Evolutionary conservation across 2,113 vertebrate species (phyloP).

Genomic region (Calyptommatus sinebrachiatus): DNA sequence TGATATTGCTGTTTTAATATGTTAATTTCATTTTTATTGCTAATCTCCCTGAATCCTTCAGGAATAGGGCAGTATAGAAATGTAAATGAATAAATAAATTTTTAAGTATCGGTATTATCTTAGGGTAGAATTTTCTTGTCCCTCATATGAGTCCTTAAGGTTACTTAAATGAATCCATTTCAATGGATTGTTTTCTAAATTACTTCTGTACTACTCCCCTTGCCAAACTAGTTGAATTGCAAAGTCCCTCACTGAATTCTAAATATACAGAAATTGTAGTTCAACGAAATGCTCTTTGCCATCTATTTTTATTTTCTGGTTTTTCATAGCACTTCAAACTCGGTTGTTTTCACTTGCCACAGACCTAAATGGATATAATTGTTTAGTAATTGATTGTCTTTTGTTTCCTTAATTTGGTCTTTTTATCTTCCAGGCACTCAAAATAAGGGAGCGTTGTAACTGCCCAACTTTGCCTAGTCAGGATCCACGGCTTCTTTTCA

Average conservation of each 20-base stretch:
- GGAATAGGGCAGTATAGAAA: too few relatives aligned
- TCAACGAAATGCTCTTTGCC: neutral
- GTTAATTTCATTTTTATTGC: too few relatives aligned
- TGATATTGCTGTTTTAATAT: too few relatives aligned
- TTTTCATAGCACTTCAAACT: neutral
- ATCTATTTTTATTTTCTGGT: neutral
- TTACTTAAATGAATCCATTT: too few relatives aligned
- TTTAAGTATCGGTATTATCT: too few relatives aligned
- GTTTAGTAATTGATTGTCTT: neutral
- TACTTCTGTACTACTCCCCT: too few relatives aligned
- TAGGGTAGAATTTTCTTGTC: too few relatives aligned
- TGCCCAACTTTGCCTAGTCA: constrained; percentile 83
- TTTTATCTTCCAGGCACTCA: constrained; percentile 82
- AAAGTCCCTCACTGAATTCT: neutral
- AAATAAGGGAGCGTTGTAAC: constrained; percentile 83
- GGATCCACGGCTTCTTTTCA: constrained; percentile 87
- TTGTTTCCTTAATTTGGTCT: constrained; percentile 32
- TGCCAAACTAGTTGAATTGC: neutral
- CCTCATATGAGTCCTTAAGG: too few relatives aligned
- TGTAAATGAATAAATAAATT: too few relatives aligned
- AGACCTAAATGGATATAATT: neutral
- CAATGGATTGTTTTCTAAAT: too few relatives aligned
- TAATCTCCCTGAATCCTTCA: too few relatives aligned
- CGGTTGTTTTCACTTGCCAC: neutral
- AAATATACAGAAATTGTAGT: neutral